Base-by-base conservation (phyloP, 2,113 vertebrate species). In the Clupea harengus region DNA sequence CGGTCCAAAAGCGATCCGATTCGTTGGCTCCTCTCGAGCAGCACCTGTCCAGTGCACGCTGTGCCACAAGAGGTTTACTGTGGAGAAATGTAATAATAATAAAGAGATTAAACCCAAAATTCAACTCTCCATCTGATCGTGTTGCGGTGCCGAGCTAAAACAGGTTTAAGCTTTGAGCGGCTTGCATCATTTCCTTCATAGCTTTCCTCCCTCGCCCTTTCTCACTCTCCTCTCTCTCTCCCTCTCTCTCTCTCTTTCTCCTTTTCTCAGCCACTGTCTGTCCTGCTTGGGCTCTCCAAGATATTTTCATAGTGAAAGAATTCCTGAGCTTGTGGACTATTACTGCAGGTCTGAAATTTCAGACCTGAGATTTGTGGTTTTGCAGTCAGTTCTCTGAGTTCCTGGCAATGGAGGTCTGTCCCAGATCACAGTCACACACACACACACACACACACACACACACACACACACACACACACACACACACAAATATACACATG, bases 111-210 rank as follows among this genome's bases (percentile, higher is more conserved):
- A 89, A 92, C 88, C 87, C 90, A 52, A 88, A 87, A 91, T 90
- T 90, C 88, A 90, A 92, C 89, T 89, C 85, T n/a, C 81, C 84
- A 15, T 90, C 87, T 91, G 90, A 88, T 93, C 85, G 89, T 46
- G 44, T 87, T 83, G 85, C 82, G 72, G 54, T 87, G 90, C 86
- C 88, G 89, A 52, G 86, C 87, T 45, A 83, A 89, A 90, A 86
- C 7, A 60, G 85, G 84, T 82, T 75, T 54, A 86, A 89, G 88
- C 89, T 88, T 18, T 1, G 83, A 52, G 57, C 39, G 28, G 85
- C 88, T 92, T 94, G 88, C 89, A 91, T 94, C 89, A 92, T 93
- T 93, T 93, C 92, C 92, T 91, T 86, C 80, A 75, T 22, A 4
- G 47, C 45, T 89, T 88, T 88, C 83, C 81, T 85, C 88, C 86